Conservation (phyloP, 2,888 invertebrate species). For the Microctonus hyperodae region DNA sequence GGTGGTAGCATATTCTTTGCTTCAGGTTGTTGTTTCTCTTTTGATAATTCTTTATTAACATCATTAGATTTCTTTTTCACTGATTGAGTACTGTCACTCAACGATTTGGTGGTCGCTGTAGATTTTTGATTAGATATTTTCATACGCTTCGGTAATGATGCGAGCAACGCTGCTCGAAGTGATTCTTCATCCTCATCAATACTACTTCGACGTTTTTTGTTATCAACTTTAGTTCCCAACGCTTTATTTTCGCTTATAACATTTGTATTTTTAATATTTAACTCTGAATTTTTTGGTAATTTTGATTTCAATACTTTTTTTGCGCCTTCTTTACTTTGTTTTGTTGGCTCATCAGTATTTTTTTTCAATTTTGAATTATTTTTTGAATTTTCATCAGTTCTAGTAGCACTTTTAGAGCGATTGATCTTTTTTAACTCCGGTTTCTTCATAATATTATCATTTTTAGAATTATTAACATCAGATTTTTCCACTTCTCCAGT, state of each 20-base stretch:
- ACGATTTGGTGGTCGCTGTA: neutral
- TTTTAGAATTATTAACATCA: neutral
- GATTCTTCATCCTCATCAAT: slow-evolving; percentile 59
- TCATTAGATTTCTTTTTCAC: neutral
- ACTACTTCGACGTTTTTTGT: slow-evolving; percentile 47
- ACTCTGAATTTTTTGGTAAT: slow-evolving; percentile 4
- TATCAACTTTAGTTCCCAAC: slow-evolving; percentile 5
- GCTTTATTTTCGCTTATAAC: neutral
- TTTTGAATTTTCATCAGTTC: neutral
- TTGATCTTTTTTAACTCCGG: neutral
- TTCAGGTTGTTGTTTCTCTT: neutral
- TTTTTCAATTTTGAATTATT: neutral
- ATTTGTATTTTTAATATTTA: neutral
- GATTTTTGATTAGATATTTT: slow-evolving; percentile 24
- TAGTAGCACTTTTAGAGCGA: neutral
- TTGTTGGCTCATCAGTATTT: neutral
- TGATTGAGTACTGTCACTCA: neutral
- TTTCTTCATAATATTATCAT: neutral
- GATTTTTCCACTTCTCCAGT: neutral
- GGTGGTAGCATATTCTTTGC: neutral
- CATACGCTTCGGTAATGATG: slow-evolving; percentile 52
- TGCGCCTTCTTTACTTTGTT: neutral
- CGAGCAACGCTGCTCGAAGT: slow-evolving; percentile 54
- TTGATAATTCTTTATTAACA: neutral
- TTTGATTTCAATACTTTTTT: slow-evolving; percentile 10